These are phyloP conservation scores for Nyctibius bracteatus DNA, from an alignment of 2,113 vertebrate genomes.

Conservation along the genomic window DNA sequence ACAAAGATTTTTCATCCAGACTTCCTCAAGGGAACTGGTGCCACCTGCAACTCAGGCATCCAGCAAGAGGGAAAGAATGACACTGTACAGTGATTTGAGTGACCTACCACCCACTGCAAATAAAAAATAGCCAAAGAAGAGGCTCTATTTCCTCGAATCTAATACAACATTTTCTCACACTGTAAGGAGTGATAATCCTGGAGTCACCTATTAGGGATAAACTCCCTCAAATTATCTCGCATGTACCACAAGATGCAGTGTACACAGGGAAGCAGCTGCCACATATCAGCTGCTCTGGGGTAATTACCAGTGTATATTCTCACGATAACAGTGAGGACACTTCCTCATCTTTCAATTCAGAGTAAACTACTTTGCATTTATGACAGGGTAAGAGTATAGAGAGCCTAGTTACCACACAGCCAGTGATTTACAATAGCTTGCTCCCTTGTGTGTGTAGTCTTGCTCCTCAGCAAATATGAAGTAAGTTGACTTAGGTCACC, in stretches of 20 bases:
- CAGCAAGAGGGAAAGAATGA: neutral
- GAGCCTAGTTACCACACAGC: neutral
- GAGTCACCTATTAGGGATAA: conserved; percentile 9
- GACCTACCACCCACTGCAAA: neutral
- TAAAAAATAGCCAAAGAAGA: neutral
- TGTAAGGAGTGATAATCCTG: neutral
- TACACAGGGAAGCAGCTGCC: conserved; percentile 47
- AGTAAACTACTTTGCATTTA: conserved; percentile 20
- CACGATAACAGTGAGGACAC: neutral
- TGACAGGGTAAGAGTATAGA: neutral
- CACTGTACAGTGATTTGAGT: neutral
- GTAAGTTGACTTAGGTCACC: neutral
- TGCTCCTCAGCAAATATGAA: neutral
- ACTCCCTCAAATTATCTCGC: conserved; percentile 10
- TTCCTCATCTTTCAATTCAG: conserved; percentile 36
- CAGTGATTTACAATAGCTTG: conserved; percentile 4
- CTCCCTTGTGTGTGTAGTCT: neutral
- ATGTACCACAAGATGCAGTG: neutral
- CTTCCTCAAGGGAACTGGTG: neutral
- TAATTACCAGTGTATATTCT: conserved; percentile 19
- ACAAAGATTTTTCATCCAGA: neutral
- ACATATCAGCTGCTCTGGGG: conserved; percentile 6
- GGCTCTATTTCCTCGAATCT: neutral
- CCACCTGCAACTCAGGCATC: neutral
- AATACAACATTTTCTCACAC: neutral